Conservation (phyloP, 1,140 invertebrate species). For the Paracyclopina nana region DNA sequence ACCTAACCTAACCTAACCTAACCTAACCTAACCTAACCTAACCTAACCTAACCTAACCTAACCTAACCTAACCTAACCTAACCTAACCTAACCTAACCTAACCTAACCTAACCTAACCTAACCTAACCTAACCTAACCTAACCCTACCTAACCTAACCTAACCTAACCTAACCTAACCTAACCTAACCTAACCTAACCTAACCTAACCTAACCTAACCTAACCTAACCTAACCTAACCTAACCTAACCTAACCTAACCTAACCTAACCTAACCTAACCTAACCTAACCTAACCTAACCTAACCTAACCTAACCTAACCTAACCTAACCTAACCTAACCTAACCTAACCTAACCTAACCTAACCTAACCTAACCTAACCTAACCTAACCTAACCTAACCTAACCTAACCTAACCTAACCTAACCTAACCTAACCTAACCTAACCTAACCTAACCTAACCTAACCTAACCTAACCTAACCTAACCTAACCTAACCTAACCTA, state of each 20-base stretch:
- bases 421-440: slow-evolving; percentile 19
- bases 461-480: slow-evolving; percentile 20
- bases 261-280: slow-evolving; percentile 16
- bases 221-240: slow-evolving; percentile 17
- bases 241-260: slow-evolving; percentile 20
- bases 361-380: slow-evolving; percentile 17
- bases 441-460: slow-evolving; percentile 21
- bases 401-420: slow-evolving; percentile 18
- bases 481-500: slow-evolving; percentile 20
- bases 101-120: slow-evolving; percentile 19
- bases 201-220: slow-evolving; percentile 17
- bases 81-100: slow-evolving; percentile 20
- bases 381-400: slow-evolving; percentile 20
- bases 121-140: slow-evolving; percentile 20
- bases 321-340: slow-evolving; percentile 12
- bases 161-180: slow-evolving; percentile 20
- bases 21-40: slow-evolving; percentile 16
- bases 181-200: slow-evolving; percentile 19
- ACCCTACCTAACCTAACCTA: slow-evolving; percentile 19
- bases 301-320: background rate
- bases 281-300: slow-evolving; percentile 16
- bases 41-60: slow-evolving; percentile 14
- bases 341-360: slow-evolving; percentile 2
- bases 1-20: slow-evolving; percentile 17
- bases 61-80: slow-evolving; percentile 17